These are phyloP conservation scores for Orchesella cincta DNA, from an alignment of 1,140 invertebrate species.

Conservation along the genomic window DNA sequence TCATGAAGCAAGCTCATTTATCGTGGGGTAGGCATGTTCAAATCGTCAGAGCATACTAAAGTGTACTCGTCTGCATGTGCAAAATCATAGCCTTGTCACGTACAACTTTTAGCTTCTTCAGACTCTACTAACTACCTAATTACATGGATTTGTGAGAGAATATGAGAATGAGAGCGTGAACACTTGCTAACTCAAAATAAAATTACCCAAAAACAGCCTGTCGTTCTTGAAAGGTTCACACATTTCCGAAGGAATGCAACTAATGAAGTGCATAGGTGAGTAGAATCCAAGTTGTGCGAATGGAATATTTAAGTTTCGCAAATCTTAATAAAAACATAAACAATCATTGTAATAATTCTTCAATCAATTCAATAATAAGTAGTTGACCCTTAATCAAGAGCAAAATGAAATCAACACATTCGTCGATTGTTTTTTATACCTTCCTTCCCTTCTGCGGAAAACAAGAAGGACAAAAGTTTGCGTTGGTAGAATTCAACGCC, in stretches of 20 bases:
- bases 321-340: neutral
- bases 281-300: constrained; percentile 19
- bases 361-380: neutral
- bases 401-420: neutral
- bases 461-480: constrained; percentile 12
- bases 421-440: constrained; percentile 6
- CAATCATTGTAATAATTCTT: neutral
- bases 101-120: no score
- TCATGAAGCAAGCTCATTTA: no score
- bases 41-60: no score
- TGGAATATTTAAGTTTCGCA: constrained; percentile 5
- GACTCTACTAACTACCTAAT: no score
- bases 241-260: constrained; percentile 27
- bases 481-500: constrained; percentile 9
- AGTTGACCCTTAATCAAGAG: no score
- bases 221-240: constrained; percentile 8
- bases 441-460: constrained; percentile 5
- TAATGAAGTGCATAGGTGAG: constrained; percentile 24
- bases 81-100: no score
- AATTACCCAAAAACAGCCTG: constrained; percentile 22
- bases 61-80: no score
- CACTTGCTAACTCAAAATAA: neutral
- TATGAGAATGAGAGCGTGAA: neutral
- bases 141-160: no score
- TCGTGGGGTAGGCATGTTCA: no score